phyloP scores from a whole-genome alignment of 2,888 invertebrate species.

The Amiota mariae region DNA sequence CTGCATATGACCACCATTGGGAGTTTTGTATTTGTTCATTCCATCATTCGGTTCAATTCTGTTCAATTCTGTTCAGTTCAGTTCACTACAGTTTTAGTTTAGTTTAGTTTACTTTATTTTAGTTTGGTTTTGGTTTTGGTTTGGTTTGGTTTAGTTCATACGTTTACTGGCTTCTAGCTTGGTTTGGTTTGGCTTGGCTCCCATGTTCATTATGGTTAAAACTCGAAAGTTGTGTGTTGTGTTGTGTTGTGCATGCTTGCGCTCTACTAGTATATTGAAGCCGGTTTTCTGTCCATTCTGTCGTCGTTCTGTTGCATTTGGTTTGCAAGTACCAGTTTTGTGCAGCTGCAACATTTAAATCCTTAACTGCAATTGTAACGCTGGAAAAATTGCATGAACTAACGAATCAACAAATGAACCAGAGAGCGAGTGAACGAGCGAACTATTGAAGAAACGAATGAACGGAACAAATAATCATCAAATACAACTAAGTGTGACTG shows the following conservation, averaged over 20 bases:
- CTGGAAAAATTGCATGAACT: no score
- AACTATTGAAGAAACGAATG: no score
- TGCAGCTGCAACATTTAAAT: conserved; percentile 25
- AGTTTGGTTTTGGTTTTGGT: no score
- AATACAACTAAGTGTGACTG: not conserved
- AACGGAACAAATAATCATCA: not conserved
- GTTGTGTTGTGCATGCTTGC: not conserved
- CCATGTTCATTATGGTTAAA: conserved; percentile 8
- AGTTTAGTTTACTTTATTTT: no score
- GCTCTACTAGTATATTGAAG: conserved; percentile 2
- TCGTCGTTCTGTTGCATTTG: conserved; percentile 13
- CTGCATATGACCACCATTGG: conserved; percentile 54
- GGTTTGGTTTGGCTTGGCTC: not conserved
- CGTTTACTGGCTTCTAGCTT: no score
- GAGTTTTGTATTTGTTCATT: conserved; percentile 49
- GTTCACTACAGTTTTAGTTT: no score
- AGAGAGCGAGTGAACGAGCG: no score
- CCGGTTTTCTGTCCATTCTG: conserved; percentile 13
- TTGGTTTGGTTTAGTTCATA: no score
- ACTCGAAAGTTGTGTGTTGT: not conserved
- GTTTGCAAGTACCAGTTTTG: conserved; percentile 21
- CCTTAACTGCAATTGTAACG: conserved; percentile 4
- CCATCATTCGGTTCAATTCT: conserved; percentile 57
- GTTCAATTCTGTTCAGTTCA: no score
- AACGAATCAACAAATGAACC: no score